Percentiles rank a stretch among this genome's conserved stretches.
Conservation (phyloP, 2,113 vertebrate genomes). For the Malurus cyaneus region DNA sequence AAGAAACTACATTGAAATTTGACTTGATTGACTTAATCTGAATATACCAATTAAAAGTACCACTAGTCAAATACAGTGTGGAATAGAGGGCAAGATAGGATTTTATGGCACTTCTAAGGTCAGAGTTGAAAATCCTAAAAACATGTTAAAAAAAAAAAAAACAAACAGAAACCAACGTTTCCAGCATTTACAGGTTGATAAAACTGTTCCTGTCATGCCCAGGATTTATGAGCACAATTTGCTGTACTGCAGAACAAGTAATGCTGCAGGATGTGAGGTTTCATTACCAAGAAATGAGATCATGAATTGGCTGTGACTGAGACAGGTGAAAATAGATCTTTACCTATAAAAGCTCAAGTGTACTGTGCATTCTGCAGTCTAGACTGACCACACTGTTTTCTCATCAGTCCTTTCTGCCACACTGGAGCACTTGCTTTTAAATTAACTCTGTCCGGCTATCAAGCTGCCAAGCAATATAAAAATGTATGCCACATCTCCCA, state of each 20-base stretch:
- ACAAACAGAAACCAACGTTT: neutral
- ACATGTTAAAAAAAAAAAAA: neutral
- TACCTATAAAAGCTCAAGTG: conserved; percentile 7
- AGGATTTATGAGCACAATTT: conserved; percentile 20
- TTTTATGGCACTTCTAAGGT: neutral
- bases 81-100: neutral
- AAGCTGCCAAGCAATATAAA: conserved; percentile 16
- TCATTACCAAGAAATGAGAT: conserved; percentile 40
- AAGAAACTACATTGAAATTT: neutral
- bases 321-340: conserved; percentile 50
- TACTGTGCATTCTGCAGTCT: neutral
- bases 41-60: neutral
- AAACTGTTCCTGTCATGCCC: neutral
- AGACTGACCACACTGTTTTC: conserved; percentile 14
- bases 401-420: conserved; percentile 9
- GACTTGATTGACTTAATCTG: neutral
- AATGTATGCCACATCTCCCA: conserved; percentile 16
- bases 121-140: neutral
- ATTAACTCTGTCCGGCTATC: neutral
- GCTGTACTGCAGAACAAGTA: conserved; percentile 23
- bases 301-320: conserved; percentile 31
- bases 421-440: conserved; percentile 11
- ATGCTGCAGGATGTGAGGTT: conserved; percentile 21
- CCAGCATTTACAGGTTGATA: neutral
- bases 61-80: neutral